Base-by-base conservation (phyloP, 1,140 invertebrate species). In the Drosophila sulfurigaster region DNA sequence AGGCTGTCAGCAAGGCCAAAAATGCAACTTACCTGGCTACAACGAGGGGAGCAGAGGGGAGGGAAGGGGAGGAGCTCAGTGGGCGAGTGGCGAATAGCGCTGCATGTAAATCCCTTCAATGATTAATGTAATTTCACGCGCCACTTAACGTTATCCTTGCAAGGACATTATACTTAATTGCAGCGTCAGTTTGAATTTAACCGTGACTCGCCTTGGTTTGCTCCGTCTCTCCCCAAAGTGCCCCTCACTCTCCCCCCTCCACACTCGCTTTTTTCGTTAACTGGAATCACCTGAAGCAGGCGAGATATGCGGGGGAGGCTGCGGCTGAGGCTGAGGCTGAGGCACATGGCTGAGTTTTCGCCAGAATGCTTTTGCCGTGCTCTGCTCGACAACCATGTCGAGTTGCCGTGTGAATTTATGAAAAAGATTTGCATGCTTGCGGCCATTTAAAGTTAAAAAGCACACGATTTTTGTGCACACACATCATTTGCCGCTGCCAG, bases 111-210 rank as follows among this genome's bases (percentile, higher is more conserved):
- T 87, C 82, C 78, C 79, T 78, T 90, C 82, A 91, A 91, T 91
- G 90, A 91, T 91, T 91, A 91, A 91, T 91, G 90, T 91, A 91
- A 91, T 91, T 91, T 91, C 80, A 91, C 89, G 85, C 89, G 85
- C 90, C 82, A 91, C 89, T 91, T 91, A 91, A 83, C 90, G 82
- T 91, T 91, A 91, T 91, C 82, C 90, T 91, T 81, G 80, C 90
- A 91, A 91, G 90, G 90, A 90, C 85, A 91, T 91, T 91, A 87
- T 82, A 82, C 82, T 91, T 91, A 91, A 91, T 91, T 91, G 90
- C 80, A 81, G 79, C 81, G 79, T 91, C 87, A 91, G 86, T 88
- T 90, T 90, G 81, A 88, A 89, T 88, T 88, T 83, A 88, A 88
- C 77, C 78, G 83, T 75, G 78, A 88, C 75, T 87, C 69, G 20